phyloP scores from a whole-genome alignment of 2,888 invertebrate species.

The Troides aeacus region DNA sequence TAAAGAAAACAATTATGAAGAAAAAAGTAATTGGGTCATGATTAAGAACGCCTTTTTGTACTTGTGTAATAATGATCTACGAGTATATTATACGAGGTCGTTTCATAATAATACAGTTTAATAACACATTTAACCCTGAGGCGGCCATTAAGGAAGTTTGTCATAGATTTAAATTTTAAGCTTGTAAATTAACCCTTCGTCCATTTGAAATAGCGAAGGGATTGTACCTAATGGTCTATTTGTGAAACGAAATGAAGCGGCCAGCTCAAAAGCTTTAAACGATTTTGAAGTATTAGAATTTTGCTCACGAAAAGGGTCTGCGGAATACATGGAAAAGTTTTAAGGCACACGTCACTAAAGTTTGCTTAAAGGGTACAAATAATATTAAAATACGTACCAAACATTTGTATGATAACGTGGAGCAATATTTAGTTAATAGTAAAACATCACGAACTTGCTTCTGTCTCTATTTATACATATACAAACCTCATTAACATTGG shows the following conservation, averaged over 20 bases:
- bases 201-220: conserved; percentile 79
- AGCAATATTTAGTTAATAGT: too few relatives aligned
- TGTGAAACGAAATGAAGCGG: conserved; percentile 76
- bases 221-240: conserved; percentile 79
- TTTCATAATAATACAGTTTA: conserved; percentile 69
- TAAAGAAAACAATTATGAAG: not conserved
- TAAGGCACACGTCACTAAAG: conserved; percentile 26
- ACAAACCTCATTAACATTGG: too few relatives aligned
- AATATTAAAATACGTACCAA: conserved; percentile 5
- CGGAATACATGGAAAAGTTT: conserved; percentile 29
- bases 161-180: conserved; percentile 79
- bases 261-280: conserved; percentile 71
- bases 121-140: conserved; percentile 72
- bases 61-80: conserved; percentile 13
- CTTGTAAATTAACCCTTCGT: conserved; percentile 79
- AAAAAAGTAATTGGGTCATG: not conserved
- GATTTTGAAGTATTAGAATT: conserved; percentile 63
- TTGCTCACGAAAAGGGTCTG: conserved; percentile 26
- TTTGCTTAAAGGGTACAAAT: conserved; percentile 25
- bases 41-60: not conserved
- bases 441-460: too few relatives aligned
- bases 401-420: not conserved
- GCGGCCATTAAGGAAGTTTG: conserved; percentile 74
- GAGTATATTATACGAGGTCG: conserved; percentile 26
- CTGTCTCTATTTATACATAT: too few relatives aligned